Conservation (phyloP, 2,113 vertebrate genomes). For the Microcebus ravelobensis region DNA sequence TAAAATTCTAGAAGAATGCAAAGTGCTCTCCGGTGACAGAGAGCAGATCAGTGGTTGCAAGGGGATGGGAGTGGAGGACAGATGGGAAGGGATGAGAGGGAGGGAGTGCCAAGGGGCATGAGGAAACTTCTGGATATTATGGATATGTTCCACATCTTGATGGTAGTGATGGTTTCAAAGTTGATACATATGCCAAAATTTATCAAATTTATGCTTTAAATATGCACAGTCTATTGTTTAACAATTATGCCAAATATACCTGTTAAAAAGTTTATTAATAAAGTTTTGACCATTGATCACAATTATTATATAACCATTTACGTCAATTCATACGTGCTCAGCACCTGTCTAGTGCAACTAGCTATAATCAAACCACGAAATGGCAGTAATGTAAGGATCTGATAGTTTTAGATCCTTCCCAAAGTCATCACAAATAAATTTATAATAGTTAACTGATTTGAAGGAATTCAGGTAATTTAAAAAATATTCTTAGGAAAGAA, state of each 20-base stretch:
- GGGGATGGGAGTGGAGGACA: too few species aligned
- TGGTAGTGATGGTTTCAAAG: not conserved
- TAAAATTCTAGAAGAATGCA: conserved; percentile 3
- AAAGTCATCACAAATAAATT: not conserved
- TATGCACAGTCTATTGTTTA: not conserved
- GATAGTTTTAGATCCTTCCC: not conserved
- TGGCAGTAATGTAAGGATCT: not conserved
- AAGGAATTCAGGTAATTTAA: not conserved
- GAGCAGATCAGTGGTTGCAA: not conserved
- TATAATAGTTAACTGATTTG: not conserved
- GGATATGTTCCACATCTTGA: not conserved
- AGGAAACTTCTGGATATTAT: not conserved
- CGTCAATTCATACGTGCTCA: not conserved
- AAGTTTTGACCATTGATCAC: not conserved
- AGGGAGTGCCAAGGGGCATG: not conserved
- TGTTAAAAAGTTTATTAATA: not conserved
- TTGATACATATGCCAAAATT: not conserved
- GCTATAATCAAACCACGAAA: not conserved
- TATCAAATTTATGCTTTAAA: not conserved
- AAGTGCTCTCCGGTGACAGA: not conserved
- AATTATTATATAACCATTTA: not conserved
- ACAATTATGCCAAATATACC: not conserved
- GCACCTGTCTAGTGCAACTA: not conserved
- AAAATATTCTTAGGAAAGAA: not conserved
- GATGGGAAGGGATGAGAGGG: not conserved